A percentile compares a stretch with the other conserved stretches of the same genome.
These are phyloP conservation scores for Scomber colias DNA, from an alignment of 2,113 vertebrate genomes.

Conservation along the genomic window DNA sequence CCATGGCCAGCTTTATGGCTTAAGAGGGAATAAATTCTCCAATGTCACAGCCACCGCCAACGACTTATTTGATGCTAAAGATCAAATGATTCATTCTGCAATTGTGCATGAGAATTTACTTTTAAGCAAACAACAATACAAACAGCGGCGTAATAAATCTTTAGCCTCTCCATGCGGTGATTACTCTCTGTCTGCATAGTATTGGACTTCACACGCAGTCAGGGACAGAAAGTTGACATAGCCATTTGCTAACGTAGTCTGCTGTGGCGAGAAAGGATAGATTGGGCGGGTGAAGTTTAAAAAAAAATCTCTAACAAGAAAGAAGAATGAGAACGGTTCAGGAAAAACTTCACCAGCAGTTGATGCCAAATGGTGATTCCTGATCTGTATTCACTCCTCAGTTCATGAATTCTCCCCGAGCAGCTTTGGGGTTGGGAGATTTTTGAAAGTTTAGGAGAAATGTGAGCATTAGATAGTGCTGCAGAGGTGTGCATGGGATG, in stretches of 20 bases:
- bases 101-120: slow-evolving; percentile 80
- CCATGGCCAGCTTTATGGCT: slow-evolving; percentile 76
- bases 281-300: slow-evolving; percentile 51
- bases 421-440: slow-evolving; percentile 65
- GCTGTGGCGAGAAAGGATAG: slow-evolving; percentile 46
- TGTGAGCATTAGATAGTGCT: slow-evolving; percentile 54
- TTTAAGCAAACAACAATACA: slow-evolving; percentile 78
- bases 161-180: slow-evolving; percentile 47
- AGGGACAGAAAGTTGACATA: slow-evolving; percentile 63
- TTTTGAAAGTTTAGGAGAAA: slow-evolving; percentile 71
- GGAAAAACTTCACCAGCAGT: slow-evolving; percentile 54
- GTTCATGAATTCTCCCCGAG: slow-evolving; percentile 52
- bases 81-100: slow-evolving; percentile 78
- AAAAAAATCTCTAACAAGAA: slow-evolving; percentile 45
- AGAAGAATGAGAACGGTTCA: slow-evolving; percentile 29
- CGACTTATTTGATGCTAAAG: slow-evolving; percentile 77
- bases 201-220: slow-evolving; percentile 63
- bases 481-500: slow-evolving; percentile 51
- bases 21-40: slow-evolving; percentile 77
- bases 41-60: slow-evolving; percentile 72
- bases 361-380: slow-evolving; percentile 52
- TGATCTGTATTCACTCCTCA: slow-evolving; percentile 74
- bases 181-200: slow-evolving; percentile 69
- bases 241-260: slow-evolving; percentile 66
- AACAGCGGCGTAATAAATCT: slow-evolving; percentile 71